Evolutionary conservation across 2,113 vertebrate genomes (phyloP), one percentile per base, ranked within the genome.

Genomic region (Melanotaenia duboulayi): DNA sequence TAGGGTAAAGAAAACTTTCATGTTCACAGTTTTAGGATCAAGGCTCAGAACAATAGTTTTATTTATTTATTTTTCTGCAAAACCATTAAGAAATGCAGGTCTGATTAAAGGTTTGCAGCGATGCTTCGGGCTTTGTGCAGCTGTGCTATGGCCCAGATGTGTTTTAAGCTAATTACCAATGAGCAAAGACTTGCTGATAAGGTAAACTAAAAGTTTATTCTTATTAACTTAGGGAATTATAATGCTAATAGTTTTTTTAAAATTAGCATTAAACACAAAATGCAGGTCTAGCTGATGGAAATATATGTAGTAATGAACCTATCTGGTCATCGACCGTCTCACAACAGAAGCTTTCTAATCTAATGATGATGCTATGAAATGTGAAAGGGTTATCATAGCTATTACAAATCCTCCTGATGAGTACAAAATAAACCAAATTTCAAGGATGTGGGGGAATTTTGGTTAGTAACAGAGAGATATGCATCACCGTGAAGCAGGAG

Each of bases 11-110:
- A 61, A n/a, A 44, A 64, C 8, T 14, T 37, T 42, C 17, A 51
- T 76, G 14, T 50, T 65, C 64, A 68, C 58, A 73, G 52, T 65
- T 81, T 35, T 23, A 25, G 28, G 48, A 69, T 24, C 40, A 55
- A 37, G 23, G 35, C 23, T 64, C 37, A 49, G 22, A 62, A 62
- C 35, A 37, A 23, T 75, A 19, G 11, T n/a, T 39, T 54, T 35
- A 35, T 35, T 35, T 35, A 35, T 40, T 40, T 28, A 0, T 4
- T 37, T 4, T 24, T 19, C 25, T 56, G 6, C 7, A 58, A 42
- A 51, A n/a, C 4, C 11, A 13, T 67, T 50, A 32, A 22, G 24
- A 61, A 11, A 19, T 48, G 23, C 40, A 63, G n/a, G 25, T 49
- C 3, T 42, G n/a, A 24, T 40, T 17, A 39, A 23, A 11, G 16